Evolutionary conservation across 2,797 vertebrate species (phyloP), one percentile per base, ranked within the genome.

Genomic region (Rhynchotus rufescens): DNA sequence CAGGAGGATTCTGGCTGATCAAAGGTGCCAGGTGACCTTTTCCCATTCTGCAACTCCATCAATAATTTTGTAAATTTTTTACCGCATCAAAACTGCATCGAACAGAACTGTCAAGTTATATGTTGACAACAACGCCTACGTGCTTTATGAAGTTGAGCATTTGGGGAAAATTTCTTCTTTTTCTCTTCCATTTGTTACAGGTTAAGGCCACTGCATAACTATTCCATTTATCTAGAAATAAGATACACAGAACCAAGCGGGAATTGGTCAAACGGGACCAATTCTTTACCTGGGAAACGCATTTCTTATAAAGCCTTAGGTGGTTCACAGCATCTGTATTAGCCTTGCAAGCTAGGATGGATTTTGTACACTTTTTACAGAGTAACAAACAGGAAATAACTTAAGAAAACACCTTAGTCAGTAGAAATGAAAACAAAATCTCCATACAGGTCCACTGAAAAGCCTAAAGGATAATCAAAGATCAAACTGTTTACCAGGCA

Each of bases 401-500:
- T 32, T 64, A 21, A n/a, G 82, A 84, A 90, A 92, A 69, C n/a
- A 69, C 15, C 32, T 86, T 73, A 67, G 32, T 77, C 78, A 80
- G 44, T 36, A 81, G 22, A 84, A 93, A 89, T 47, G 23, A 73
- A 93, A 90, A 87, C 40, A 64, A 84, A 74, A 64, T 9, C 54
- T 57, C 32, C 44, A 25, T 21, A 36, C 49, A 89, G 44, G 65
- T 76, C 64, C 76, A 30, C 56, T 81, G 36, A 90, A 94, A 93
- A 89, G 52, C 23, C 60, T 73, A 67, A 81, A 81, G 88, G 56
- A 72, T 67, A 84, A 81, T 77, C 8, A 92, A 79, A 89, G 86
- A 72, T 51, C 75, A 80, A 89, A 57, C 74, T 67, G 34, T 89
- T 95, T 86, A 71, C 61, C 78, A 94, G 88, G 36, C 52, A 84